A percentile compares a stretch with the other conserved stretches of the same genome.
phyloP scores from a whole-genome alignment of 2,113 vertebrate species.

The Colossoma macropomum region DNA sequence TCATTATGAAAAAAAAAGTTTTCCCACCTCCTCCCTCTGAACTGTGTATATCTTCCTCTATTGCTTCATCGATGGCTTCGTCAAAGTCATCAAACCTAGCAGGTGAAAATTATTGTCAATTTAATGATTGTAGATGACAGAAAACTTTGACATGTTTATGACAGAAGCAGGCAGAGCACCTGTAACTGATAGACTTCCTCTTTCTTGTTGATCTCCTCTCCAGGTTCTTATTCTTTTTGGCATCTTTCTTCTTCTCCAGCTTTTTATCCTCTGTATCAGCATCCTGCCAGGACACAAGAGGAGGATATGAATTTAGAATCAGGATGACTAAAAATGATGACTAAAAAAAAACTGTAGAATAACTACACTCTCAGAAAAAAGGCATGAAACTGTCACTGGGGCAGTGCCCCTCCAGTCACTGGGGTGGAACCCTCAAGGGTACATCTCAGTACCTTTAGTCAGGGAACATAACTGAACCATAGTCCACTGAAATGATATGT shows the following conservation, averaged over 20 bases:
- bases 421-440: no score
- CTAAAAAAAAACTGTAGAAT: no score
- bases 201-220: conserved; percentile 93
- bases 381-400: no score
- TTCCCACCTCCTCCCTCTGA: conserved; percentile 84
- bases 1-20: neutral
- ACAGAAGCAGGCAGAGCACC: conserved; percentile 72
- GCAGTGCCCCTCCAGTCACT: no score
- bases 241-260: conserved; percentile 88
- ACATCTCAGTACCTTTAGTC: no score
- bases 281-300: conserved; percentile 43
- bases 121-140: neutral
- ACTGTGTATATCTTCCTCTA: conserved; percentile 93
- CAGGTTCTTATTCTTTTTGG: conserved; percentile 89
- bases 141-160: neutral
- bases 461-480: no score
- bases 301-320: neutral
- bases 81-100: conserved; percentile 96
- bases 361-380: no score
- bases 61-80: conserved; percentile 97
- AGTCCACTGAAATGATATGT: no score
- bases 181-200: conserved; percentile 96
- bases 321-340: no score
- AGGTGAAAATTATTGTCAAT: neutral
- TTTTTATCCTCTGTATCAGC: conserved; percentile 83